Percentiles rank a stretch among this genome's conserved stretches.
phyloP scores from a whole-genome alignment of 1,140 invertebrate species.

The Helicoverpa armigera region DNA sequence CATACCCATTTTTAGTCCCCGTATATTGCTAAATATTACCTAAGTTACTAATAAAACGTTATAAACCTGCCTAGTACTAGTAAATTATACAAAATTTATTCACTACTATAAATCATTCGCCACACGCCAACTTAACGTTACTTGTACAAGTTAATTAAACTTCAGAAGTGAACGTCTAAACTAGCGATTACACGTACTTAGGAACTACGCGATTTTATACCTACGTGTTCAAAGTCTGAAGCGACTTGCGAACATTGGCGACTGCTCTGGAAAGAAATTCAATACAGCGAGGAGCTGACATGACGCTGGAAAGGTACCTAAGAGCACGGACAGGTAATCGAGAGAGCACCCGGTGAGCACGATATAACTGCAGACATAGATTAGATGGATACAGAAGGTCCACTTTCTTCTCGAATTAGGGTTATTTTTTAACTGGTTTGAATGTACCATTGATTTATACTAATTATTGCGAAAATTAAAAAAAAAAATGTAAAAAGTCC shows the following conservation, averaged over 20 bases:
- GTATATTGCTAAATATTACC: too few relatives aligned
- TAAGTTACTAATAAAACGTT: too few relatives aligned
- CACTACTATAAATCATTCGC: too few relatives aligned
- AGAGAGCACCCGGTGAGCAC: not conserved
- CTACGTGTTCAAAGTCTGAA: not conserved
- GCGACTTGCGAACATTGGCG: conserved; percentile 1
- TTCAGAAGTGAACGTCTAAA: not conserved
- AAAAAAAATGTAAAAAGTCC: not conserved
- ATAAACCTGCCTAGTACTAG: too few relatives aligned
- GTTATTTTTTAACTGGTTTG: too few relatives aligned
- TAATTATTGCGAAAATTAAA: too few relatives aligned
- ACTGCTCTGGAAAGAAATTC: conserved; percentile 22
- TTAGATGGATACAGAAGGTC: not conserved
- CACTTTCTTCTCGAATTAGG: not conserved
- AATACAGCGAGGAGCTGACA: conserved; percentile 34
- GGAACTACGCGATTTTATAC: conserved; percentile 7
- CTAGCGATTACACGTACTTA: not conserved
- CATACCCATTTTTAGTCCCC: too few relatives aligned
- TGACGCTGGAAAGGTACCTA: conserved; percentile 7
- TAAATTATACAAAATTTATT: too few relatives aligned
- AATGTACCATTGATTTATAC: too few relatives aligned
- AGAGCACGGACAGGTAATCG: conserved; percentile 20
- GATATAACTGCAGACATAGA: not conserved
- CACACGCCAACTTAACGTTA: too few relatives aligned
- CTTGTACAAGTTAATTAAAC: not conserved